Conservation (phyloP, 2,113 vertebrate species). For the Narcine bancroftii region DNA sequence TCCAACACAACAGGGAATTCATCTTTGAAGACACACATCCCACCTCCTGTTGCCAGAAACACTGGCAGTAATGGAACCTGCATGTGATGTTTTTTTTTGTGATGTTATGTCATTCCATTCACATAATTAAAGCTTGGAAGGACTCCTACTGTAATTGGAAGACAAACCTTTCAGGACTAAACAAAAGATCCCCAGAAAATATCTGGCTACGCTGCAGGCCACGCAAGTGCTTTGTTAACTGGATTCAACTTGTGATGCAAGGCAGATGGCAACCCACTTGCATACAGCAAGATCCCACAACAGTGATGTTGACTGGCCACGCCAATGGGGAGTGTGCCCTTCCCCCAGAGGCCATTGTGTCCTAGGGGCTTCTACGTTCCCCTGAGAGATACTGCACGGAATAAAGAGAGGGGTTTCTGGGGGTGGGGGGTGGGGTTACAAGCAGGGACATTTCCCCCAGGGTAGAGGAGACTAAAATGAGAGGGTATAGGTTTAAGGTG, state of each 20-base stretch:
- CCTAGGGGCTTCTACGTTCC: neutral
- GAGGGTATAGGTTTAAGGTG: no score
- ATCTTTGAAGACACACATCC: neutral
- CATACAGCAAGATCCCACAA: neutral
- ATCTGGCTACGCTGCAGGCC: neutral
- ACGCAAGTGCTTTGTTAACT: neutral
- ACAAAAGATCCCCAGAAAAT: neutral
- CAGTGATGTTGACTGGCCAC: no score
- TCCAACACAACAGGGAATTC: neutral
- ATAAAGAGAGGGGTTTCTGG: no score
- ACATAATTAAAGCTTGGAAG: no score
- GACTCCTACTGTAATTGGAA: no score
- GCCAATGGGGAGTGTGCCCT: no score
- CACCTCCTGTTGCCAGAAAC: neutral
- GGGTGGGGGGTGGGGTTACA: no score
- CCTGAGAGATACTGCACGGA: rapidly evolving
- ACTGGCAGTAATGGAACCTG: neutral
- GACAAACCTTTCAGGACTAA: no score
- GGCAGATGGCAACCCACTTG: neutral
- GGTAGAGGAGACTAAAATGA: no score
- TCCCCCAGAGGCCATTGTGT: no score
- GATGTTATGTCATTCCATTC: no score
- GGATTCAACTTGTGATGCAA: neutral
- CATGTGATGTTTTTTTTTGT: neutral
- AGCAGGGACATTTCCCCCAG: no score